A percentile compares a stretch with the other conserved stretches of the same genome.
Conservation (phyloP, 2,113 vertebrate species). For the Okapia johnstoni region DNA sequence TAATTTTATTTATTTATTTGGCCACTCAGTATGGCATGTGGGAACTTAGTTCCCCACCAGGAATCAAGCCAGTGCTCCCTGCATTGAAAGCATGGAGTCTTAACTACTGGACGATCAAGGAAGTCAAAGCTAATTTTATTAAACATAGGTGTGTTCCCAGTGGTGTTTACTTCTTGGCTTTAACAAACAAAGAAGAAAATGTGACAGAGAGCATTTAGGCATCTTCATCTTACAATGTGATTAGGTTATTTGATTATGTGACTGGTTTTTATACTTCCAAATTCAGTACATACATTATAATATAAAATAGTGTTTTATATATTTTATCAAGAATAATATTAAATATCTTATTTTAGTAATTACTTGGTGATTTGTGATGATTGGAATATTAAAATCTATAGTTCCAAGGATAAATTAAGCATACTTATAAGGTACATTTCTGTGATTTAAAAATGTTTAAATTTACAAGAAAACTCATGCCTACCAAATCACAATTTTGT, state of each 20-base stretch:
- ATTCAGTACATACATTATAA: background rate
- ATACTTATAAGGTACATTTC: slow-evolving; percentile 21
- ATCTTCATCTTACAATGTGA: background rate
- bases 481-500: slow-evolving; percentile 60
- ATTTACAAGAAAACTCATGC: slow-evolving; percentile 10
- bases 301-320: background rate
- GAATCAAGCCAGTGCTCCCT: background rate
- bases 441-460: slow-evolving; percentile 36
- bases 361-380: background rate
- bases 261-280: background rate
- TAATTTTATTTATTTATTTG: background rate
- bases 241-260: background rate
- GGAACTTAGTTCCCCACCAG: background rate
- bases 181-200: background rate
- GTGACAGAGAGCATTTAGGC: background rate
- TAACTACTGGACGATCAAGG: background rate
- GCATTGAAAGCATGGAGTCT: background rate
- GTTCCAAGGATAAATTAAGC: background rate
- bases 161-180: background rate
- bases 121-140: background rate
- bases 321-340: background rate
- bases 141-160: background rate
- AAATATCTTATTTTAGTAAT: background rate
- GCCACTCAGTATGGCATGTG: background rate
- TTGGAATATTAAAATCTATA: background rate